Percentiles rank a stretch among this genome's conserved stretches.
Evolutionary conservation across 2,797 vertebrate species (phyloP).

Genomic region (Halcyon smyrnensis): DNA sequence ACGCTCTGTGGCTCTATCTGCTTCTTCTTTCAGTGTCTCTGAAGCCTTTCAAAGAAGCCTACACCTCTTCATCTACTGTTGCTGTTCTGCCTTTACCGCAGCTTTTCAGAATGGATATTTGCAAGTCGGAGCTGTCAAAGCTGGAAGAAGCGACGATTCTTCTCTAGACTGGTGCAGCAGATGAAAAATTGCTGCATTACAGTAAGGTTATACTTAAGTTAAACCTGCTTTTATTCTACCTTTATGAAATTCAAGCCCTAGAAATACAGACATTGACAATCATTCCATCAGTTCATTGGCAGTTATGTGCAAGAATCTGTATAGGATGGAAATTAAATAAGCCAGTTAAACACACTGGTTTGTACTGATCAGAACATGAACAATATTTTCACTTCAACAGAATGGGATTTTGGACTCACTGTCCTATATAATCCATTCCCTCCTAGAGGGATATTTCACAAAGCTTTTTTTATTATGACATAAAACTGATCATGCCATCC

Average conservation of each 20-base stretch:
- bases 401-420: accelerated
- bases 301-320: background rate
- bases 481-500: background rate
- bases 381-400: background rate
- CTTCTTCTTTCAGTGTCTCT: background rate
- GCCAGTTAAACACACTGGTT: background rate
- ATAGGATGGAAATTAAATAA: background rate
- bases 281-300: background rate
- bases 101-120: background rate
- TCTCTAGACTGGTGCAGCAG: background rate
- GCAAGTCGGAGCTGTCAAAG: background rate
- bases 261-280: background rate
- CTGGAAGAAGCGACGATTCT: background rate
- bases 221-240: background rate
- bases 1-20: background rate
- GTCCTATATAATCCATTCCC: background rate
- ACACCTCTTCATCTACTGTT: background rate
- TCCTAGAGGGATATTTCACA: background rate
- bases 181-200: background rate
- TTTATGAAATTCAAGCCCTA: background rate
- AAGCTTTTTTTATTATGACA: background rate
- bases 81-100: background rate
- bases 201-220: background rate
- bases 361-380: background rate
- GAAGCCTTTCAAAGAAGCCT: background rate